phyloP scores from a whole-genome alignment of 2,797 vertebrate species.

The Tenualosa ilisha region DNA sequence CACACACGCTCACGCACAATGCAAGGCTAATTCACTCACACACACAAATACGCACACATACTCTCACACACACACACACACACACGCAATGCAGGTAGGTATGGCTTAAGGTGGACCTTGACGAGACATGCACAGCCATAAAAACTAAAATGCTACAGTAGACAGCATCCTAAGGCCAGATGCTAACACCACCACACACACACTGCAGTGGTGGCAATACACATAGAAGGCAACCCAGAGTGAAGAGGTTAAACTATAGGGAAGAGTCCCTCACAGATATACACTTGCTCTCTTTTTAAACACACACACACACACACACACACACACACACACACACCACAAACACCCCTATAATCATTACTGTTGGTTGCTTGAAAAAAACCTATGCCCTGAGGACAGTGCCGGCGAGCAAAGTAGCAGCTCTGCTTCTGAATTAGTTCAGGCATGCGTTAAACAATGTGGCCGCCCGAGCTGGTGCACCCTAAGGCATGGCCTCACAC shows the following conservation, averaged over 20 bases:
- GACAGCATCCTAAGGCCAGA: constrained; percentile 9
- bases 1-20: neutral
- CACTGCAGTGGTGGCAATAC: constrained; percentile 28
- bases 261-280: constrained; percentile 26
- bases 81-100: neutral
- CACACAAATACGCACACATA: constrained; percentile 14
- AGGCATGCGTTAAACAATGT: constrained; percentile 78
- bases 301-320: constrained; percentile 31
- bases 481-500: constrained; percentile 42
- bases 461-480: constrained; percentile 53
- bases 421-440: constrained; percentile 68
- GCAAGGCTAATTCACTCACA: neutral
- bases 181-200: neutral
- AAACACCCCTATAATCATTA: constrained; percentile 73
- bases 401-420: constrained; percentile 51
- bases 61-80: constrained; percentile 24
- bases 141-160: neutral
- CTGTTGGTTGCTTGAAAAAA: constrained; percentile 67
- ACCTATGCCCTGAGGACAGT: constrained; percentile 68
- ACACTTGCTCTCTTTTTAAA: neutral
- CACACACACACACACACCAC: constrained; percentile 49
- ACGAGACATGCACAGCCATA: constrained; percentile 23
- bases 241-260: constrained; percentile 29
- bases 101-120: constrained; percentile 15
- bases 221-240: constrained; percentile 25